Evolutionary conservation across 2,888 invertebrate species (phyloP).

Genomic region (Lobophora halterata): DNA sequence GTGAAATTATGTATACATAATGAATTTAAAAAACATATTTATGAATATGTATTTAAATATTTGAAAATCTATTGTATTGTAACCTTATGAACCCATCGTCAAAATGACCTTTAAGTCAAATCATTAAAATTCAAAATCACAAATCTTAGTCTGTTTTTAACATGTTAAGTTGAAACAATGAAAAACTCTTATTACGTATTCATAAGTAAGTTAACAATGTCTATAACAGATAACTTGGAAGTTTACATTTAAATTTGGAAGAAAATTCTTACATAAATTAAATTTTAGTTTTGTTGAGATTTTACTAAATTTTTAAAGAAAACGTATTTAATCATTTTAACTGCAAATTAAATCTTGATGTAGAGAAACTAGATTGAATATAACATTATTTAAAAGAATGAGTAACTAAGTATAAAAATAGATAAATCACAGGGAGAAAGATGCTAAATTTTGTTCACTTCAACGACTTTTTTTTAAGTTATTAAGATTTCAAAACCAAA

Average conservation of each 20-base stretch:
- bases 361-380: too few species aligned
- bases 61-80: constrained; percentile 5
- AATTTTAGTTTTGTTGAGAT: constrained; percentile 11
- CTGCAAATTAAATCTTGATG: too few species aligned
- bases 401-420: too few species aligned
- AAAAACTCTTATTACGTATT: constrained; percentile 29
- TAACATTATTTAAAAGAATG: too few species aligned
- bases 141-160: too few species aligned
- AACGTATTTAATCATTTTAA: constrained; percentile 10
- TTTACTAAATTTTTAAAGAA: constrained; percentile 12
- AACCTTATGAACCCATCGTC: constrained; percentile 7
- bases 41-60: too few species aligned
- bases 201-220: constrained; percentile 28
- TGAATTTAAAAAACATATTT: too few species aligned
- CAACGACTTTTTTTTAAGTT: too few species aligned
- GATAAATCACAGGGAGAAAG: too few species aligned
- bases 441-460: too few species aligned
- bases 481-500: too few species aligned
- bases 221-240: constrained; percentile 31
- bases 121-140: constrained; percentile 19
- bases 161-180: constrained; percentile 13
- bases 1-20: neutral
- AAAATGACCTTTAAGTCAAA: constrained; percentile 16
- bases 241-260: constrained; percentile 6
- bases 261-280: constrained; percentile 10